Evolutionary conservation across 1,140 invertebrate species (phyloP).

Genomic region (Platyscapa corneri): DNA sequence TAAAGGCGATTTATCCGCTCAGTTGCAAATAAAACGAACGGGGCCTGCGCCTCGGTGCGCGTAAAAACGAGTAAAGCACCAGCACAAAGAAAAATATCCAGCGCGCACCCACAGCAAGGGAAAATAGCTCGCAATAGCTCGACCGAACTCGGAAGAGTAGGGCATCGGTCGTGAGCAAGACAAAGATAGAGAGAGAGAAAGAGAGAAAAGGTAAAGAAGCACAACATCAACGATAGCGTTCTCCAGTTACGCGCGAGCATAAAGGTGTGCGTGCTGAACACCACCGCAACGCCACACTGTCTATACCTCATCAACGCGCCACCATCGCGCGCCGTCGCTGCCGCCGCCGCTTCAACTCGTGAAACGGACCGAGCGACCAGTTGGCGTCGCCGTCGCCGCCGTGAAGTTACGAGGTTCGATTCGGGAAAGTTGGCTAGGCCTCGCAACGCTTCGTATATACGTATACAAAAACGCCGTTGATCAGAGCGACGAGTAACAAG

Average conservation of each 20-base stretch:
- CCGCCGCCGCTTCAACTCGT: not conserved
- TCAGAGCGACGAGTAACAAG: no score
- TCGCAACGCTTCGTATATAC: not conserved
- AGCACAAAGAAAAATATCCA: not conserved
- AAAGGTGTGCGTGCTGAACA: slow-evolving; percentile 3
- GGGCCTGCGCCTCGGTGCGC: not conserved
- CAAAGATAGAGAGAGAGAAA: not conserved
- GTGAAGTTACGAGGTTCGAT: not conserved
- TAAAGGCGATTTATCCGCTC: not conserved
- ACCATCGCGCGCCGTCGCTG: not conserved
- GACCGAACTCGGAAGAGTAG: not conserved
- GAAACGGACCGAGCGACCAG: not conserved
- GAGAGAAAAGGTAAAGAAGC: not conserved
- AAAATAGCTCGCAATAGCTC: not conserved
- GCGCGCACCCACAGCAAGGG: not conserved
- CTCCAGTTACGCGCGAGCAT: not conserved
- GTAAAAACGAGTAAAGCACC: not conserved
- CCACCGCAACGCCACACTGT: not conserved
- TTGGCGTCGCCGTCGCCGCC: slow-evolving; percentile 3
- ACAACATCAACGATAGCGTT: slow-evolving; percentile 9
- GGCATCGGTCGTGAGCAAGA: not conserved
- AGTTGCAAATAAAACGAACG: not conserved
- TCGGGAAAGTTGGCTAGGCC: not conserved
- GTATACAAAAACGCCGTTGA: not conserved
- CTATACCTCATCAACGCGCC: not conserved